Evolutionary conservation across 2,888 invertebrate species (phyloP), one percentile per base, ranked within the genome.

Genomic region (Caradrina clavipalpis): DNA sequence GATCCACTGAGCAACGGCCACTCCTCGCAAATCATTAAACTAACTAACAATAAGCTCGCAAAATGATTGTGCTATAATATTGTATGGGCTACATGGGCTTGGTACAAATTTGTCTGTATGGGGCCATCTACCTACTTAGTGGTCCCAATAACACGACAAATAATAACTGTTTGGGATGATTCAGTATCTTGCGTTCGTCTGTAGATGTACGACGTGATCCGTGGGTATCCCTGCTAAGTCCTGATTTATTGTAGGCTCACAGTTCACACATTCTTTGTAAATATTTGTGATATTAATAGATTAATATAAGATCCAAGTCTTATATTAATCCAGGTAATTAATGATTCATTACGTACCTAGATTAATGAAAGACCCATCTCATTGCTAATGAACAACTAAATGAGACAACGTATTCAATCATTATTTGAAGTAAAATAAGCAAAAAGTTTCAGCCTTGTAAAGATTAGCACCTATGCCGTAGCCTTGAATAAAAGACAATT

Each of bases 21-120:
- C 81, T 80, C 84, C 83, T 77, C 59, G 71, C 76, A 75, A 80
- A 68, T 76, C 71, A 81, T 76, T 84, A 73, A 76, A 78, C 70
- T 65, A 69, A 85, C 75, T 83, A 67, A 83, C 78, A 85, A 84
- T 82, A 75, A 64, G 68, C 69, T 72, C 78, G 80, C 80, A 22
- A 73, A 83, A 83, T 76, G 61, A 80, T 83, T 83, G 80, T 80
- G 67, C 67, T 63, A 72, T 59, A 57, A 60, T 50, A 69, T 72
- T 68, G 76, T 79, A 72, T 64, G 76, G 54, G 19, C 47, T 65
- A 49, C 57, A 60, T 64, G 68, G 76, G 76, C 56, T 60, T 56
- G 80, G 76, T 49, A 55, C n/a, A 21, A 62, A 63, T 50, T 42
- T 58, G 55, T 62, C 31, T 66, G 50, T 70, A 65, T 70, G 61